Evolutionary conservation across 2,113 vertebrate species (phyloP), one percentile per base, ranked within the genome.

Genomic region (Pollachius pollachius): DNA sequence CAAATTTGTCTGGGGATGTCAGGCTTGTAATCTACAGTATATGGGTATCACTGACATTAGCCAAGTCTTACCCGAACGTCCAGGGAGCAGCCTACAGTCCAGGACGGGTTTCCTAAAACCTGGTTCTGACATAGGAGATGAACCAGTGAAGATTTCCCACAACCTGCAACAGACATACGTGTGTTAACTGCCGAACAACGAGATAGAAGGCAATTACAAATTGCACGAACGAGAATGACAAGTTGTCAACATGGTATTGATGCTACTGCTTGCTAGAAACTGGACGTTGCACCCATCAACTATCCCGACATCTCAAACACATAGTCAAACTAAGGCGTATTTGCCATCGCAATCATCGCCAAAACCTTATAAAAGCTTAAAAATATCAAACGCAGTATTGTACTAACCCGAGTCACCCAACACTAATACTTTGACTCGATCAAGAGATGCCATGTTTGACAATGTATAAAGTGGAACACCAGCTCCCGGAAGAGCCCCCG

Each of bases 71-170:
- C 97, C 94, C 97, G 92, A 60, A 99, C 95, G 77, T 98, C 97
- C 89, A 98, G 95, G 0, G 97, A 99, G 74, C 97, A 99, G 76
- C 97, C 97, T 41, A 99, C 96, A 0, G 97, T 98, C 97, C 97
- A 99, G 0, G 96, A 99, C 0, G 97, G 97, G 82, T 99, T 99
- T 77, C 95, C 96, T 84, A 99, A 77, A 61, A 97, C 96, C 64
- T 97, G 96, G 85, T 96, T 98, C 60, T 98, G 97, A 83, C 97
- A 99, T 0, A 99, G 72, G 54, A 99, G 91, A 79, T 99, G 96
- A 69, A 99, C 97, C 52, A 99, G 91, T 1, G 97, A 98, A 1
- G 97, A 99, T 11, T 99, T 99, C 0, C 97, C 97, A 12, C 98
- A 97, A 79, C 97, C 97, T 99, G 83, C 15, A 79, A 57, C n/a